Evolutionary conservation across 2,888 invertebrate species (phyloP).

Genomic region (Pegoplata infirma): DNA sequence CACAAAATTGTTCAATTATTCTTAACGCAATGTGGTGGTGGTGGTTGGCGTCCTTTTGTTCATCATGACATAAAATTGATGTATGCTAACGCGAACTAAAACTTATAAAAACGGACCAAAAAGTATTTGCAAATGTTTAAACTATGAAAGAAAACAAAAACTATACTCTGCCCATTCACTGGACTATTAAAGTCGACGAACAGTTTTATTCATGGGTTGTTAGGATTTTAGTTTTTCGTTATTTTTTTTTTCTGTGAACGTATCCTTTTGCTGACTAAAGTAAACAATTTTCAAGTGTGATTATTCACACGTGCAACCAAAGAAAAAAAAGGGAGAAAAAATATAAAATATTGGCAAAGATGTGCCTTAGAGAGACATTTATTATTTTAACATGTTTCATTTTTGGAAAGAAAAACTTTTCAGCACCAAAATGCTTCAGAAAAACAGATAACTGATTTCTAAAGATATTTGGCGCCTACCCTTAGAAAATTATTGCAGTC

Average conservation of each 20-base stretch:
- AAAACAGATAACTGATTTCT: no score
- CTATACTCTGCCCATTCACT: not conserved
- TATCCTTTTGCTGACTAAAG: slow-evolving; percentile 8
- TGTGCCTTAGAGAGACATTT: no score
- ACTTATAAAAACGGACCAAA: not conserved
- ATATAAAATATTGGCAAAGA: slow-evolving; percentile 40
- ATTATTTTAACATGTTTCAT: no score
- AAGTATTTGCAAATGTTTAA: not conserved
- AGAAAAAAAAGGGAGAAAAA: slow-evolving; percentile 10
- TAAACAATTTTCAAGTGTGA: slow-evolving; percentile 61
- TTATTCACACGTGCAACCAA: slow-evolving; percentile 74
- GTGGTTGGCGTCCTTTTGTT: no score
- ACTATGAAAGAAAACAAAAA: not conserved
- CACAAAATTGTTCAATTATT: not conserved
- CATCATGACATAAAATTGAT: not conserved
- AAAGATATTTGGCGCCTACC: no score
- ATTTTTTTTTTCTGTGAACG: not conserved
- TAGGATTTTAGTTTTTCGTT: not conserved
- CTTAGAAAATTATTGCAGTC: no score
- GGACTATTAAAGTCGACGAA: not conserved
- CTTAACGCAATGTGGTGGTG: not conserved
- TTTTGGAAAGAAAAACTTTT: no score
- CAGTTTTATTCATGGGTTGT: not conserved
- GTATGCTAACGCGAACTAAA: not conserved
- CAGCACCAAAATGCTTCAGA: no score